These are phyloP conservation scores for Meiosimyza decipiens DNA, from an alignment of 2,888 invertebrate species.

Conservation along the genomic window DNA sequence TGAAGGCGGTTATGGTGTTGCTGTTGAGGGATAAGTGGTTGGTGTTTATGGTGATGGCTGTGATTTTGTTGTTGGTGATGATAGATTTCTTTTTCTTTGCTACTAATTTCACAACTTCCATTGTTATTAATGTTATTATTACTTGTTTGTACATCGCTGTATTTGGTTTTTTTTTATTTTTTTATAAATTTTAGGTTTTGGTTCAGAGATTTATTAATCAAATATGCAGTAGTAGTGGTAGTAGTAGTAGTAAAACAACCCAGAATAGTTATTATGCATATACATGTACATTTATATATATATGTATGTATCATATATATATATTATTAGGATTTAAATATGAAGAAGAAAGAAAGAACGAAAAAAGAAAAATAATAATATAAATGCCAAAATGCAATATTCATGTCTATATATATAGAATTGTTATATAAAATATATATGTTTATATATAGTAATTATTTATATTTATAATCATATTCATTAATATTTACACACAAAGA, in stretches of 20 bases:
- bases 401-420: conserved; percentile 54
- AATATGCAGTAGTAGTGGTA: conserved; percentile 45
- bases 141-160: conserved; percentile 67
- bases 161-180: conserved; percentile 26
- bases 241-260: conserved; percentile 58
- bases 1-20: conserved; percentile 42
- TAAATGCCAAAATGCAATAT: conserved; percentile 67
- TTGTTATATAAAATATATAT: conserved; percentile 44
- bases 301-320: conserved; percentile 59
- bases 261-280: conserved; percentile 51
- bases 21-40: conserved; percentile 50
- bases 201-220: conserved; percentile 14
- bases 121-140: conserved; percentile 59
- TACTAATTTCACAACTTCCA: conserved; percentile 65
- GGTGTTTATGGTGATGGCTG: conserved; percentile 53
- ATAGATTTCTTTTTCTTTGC: conserved; percentile 61
- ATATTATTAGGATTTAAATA: conserved; percentile 48
- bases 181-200: conserved; percentile 23
- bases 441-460: conserved; percentile 48
- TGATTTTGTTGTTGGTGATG: conserved; percentile 50
- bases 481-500: conserved; percentile 55
- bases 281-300: conserved; percentile 59
- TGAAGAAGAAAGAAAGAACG: conserved; percentile 67
- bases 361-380: conserved; percentile 66
- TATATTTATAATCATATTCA: conserved; percentile 31